Evolutionary conservation across 2,797 vertebrate genomes (phyloP), one percentile per base, ranked within the genome.

Genomic region (Scarus forsteni): DNA sequence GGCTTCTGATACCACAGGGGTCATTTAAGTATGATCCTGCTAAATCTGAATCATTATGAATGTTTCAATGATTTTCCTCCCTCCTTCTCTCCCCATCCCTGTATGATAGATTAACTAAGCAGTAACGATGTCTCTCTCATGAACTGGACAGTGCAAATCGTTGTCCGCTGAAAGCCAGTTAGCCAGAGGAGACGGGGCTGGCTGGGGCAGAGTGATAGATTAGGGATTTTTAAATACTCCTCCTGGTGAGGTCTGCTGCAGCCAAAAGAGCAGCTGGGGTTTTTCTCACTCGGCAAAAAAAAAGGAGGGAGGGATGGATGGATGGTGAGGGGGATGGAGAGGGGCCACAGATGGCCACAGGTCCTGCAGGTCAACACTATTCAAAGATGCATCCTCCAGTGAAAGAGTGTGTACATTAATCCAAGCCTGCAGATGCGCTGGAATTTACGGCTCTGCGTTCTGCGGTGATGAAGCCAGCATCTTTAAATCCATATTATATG

Each of bases 191-290:
- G 78, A 81, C 66, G n/a, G 77, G 71, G 63, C 79, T 80, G 88
- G 88, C 87, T 67, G 73, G 38, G 69, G 75, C 78, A 82, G 79
- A 88, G 83, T 85, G 87, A 90, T 87, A 88, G 86, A 93, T 93
- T 90, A 90, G 86, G 80, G 85, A 81, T 85, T 90, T 92, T 88
- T 87, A 92, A 92, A 91, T 74, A 84, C 83, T 85, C 85, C 87
- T 90, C 87, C 89, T 88, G 86, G 79, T 89, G 86, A 85, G 66
- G 55, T 72, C 70, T 65, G 56, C 76, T 4, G 10, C 55, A 44
- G 88, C 90, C 90, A 89, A 85, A 73, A 80, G 81, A 89, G 86
- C 90, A 92, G 91, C 90, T 93, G 92, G 87, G 82, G 59, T 79
- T 84, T 83, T 79, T 76, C 85, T 70, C 83, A 66, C 74, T 79